These are phyloP conservation scores for Drosophila nebulosa DNA, from an alignment of 1,140 invertebrate genomes.

Conservation along the genomic window DNA sequence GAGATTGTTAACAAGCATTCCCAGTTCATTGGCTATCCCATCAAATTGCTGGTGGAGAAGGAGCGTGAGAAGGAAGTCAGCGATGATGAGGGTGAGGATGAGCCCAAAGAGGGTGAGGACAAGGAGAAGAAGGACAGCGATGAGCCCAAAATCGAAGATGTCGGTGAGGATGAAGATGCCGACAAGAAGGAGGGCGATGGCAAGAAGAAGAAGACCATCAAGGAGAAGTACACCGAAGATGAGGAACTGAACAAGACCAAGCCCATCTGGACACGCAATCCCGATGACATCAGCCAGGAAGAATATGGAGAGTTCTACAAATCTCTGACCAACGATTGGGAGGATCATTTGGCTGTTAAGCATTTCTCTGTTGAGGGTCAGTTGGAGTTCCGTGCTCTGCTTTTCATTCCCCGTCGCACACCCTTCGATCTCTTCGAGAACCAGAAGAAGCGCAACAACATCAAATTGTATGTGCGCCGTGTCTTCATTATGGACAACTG, in stretches of 20 bases:
- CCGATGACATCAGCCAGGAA: constrained; percentile 98
- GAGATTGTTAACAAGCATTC: constrained; percentile 99
- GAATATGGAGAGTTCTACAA: constrained; percentile 99
- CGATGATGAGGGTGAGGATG: constrained; percentile 91
- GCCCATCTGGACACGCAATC: constrained; percentile 99
- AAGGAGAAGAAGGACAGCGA: constrained; percentile 87
- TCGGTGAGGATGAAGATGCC: constrained; percentile 95
- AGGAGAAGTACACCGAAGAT: constrained; percentile 98
- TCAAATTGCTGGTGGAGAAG: constrained; percentile 96
- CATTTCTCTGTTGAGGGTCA: constrained; percentile 99
- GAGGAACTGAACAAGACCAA: constrained; percentile 99
- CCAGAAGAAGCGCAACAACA: constrained; percentile 99
- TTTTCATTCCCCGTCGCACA: constrained; percentile 96
- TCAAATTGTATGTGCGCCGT: constrained; percentile 97
- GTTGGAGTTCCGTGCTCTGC: constrained; percentile 96
- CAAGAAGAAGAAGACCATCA: constrained; percentile 97
- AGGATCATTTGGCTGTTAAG: constrained; percentile 98
- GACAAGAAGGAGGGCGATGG: constrained; percentile 90
- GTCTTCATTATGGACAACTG: constrained; percentile 99
- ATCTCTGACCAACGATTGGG: constrained; percentile 98
- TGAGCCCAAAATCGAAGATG: constrained; percentile 94
- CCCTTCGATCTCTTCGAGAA: constrained; percentile 99
- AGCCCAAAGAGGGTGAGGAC: constrained; percentile 84
- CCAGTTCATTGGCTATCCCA: constrained; percentile 99
- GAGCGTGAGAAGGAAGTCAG: constrained; percentile 97